These are phyloP conservation scores for Urocynchramus pylzowi DNA, from an alignment of 2,113 vertebrate genomes.

Conservation along the genomic window DNA sequence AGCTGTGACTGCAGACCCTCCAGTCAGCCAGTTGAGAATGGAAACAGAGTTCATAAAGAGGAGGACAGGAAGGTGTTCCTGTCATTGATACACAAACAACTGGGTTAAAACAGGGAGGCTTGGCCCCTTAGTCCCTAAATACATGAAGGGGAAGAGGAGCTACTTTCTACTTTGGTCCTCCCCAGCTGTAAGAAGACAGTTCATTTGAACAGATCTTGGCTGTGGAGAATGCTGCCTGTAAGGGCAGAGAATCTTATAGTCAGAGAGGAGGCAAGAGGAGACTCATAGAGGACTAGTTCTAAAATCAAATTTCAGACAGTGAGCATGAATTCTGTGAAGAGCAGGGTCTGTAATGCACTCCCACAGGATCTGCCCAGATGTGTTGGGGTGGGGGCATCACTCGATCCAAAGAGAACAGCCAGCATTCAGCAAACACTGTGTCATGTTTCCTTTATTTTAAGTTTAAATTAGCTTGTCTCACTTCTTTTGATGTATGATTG, in stretches of 20 bases:
- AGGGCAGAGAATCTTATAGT: not conserved
- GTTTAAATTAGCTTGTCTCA: not conserved
- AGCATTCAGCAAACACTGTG: not conserved
- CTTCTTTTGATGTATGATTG: not conserved
- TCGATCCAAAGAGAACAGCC: not conserved
- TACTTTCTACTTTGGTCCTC: not conserved
- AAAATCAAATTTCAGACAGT: not conserved
- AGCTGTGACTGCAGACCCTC: not conserved
- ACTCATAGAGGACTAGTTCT: not conserved
- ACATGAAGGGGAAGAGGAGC: not conserved
- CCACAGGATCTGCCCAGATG: not conserved
- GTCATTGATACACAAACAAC: not conserved
- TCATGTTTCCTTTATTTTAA: not conserved
- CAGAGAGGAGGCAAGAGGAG: not conserved
- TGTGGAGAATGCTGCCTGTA: not conserved
- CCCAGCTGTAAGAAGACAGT: not conserved
- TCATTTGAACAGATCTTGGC: not conserved
- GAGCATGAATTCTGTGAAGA: not conserved
- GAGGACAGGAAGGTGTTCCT: not conserved
- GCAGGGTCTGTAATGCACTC: not conserved
- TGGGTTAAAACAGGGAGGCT: not conserved
- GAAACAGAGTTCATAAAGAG: not conserved
- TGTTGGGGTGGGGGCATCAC: not conserved
- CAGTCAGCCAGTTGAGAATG: not conserved
- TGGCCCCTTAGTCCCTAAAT: not conserved